A percentile compares a stretch with the other conserved stretches of the same genome.
Evolutionary conservation across 2,113 vertebrate species (phyloP).

Genomic region (Heterotilapia buettikoferi): DNA sequence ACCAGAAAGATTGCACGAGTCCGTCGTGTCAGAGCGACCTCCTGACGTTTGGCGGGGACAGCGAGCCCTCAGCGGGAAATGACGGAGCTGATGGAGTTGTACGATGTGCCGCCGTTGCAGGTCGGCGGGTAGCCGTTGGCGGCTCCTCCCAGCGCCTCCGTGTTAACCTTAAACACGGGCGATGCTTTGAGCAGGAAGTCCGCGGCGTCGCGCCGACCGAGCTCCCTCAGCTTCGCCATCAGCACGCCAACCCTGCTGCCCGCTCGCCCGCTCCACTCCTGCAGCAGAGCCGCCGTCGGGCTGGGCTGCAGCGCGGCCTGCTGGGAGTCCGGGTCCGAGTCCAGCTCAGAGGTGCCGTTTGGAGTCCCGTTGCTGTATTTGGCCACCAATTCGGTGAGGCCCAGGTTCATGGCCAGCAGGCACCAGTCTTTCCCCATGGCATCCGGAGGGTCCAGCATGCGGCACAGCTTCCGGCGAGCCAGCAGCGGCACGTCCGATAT

Average conservation of each 20-base stretch:
- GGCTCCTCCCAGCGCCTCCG: slow-evolving; percentile 74
- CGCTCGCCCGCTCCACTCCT: slow-evolving; percentile 83
- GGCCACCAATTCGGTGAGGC: slow-evolving; percentile 90
- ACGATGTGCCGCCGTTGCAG: slow-evolving; percentile 92
- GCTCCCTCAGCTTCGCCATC: slow-evolving; percentile 88
- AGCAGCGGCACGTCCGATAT: slow-evolving; percentile 84
- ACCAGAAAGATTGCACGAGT: slow-evolving; percentile 36
- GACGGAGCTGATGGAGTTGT: slow-evolving; percentile 97
- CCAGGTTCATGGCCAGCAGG: slow-evolving; percentile 96
- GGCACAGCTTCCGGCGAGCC: slow-evolving; percentile 86
- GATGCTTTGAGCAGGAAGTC: slow-evolving; percentile 92
- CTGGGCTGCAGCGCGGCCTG: slow-evolving; percentile 69
- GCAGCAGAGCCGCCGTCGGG: slow-evolving; percentile 85
- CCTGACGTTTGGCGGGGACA: neutral
- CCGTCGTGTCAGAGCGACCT: neutral
- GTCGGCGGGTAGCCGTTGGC: slow-evolving; percentile 80
- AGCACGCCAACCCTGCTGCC: slow-evolving; percentile 87
- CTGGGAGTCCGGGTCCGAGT: slow-evolving; percentile 1
- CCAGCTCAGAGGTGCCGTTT: slow-evolving; percentile 66
- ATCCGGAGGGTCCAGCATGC: slow-evolving; percentile 92
- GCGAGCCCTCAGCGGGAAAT: slow-evolving; percentile 83
- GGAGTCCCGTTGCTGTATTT: slow-evolving; percentile 78
- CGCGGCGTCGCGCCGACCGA: slow-evolving; percentile 91
- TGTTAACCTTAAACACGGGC: slow-evolving; percentile 87
- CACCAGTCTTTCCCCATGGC: slow-evolving; percentile 98